Conservation (phyloP, 2,888 invertebrate species). For the Artemia sinica region DNA sequence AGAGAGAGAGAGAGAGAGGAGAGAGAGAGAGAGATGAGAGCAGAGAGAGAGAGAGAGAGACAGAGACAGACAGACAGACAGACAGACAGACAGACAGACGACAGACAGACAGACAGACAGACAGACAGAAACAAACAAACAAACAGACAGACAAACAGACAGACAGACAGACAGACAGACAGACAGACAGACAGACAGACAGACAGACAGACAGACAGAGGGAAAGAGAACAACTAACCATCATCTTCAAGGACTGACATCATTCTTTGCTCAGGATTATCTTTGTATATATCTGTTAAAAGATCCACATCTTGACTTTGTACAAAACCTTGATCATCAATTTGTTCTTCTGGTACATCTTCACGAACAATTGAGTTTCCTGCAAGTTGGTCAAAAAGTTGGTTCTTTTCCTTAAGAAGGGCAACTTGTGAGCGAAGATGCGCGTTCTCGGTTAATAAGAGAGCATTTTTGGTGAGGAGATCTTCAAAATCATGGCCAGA, state of each 20-base stretch:
- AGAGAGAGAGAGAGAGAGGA: too few relatives aligned
- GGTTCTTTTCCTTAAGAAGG: not conserved
- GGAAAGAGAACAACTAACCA: not conserved
- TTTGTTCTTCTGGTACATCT: not conserved
- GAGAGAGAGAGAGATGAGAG: too few relatives aligned
- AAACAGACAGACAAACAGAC: too few relatives aligned
- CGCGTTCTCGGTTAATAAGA: constrained; percentile 10
- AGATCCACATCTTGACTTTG: not conserved
- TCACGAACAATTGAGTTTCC: not conserved
- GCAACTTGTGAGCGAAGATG: constrained; percentile 14
- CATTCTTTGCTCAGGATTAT: constrained; percentile 1
- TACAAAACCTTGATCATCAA: not conserved
- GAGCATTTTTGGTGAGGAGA: constrained; percentile 10
- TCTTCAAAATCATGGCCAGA: constrained; percentile 14
- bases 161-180: too few relatives aligned
- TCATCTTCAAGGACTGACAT: not conserved
- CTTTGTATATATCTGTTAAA: constrained; percentile 5
- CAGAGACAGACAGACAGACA: too few relatives aligned
- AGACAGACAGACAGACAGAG: too few relatives aligned
- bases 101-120: too few relatives aligned
- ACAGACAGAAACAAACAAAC: too few relatives aligned
- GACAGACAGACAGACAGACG: too few relatives aligned
- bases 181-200: too few relatives aligned
- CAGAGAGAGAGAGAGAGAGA: too few relatives aligned
- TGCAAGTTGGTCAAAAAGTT: not conserved